Evolutionary conservation across 1,140 invertebrate species (phyloP).

Genomic region (Plectrocnemia conspersa): DNA sequence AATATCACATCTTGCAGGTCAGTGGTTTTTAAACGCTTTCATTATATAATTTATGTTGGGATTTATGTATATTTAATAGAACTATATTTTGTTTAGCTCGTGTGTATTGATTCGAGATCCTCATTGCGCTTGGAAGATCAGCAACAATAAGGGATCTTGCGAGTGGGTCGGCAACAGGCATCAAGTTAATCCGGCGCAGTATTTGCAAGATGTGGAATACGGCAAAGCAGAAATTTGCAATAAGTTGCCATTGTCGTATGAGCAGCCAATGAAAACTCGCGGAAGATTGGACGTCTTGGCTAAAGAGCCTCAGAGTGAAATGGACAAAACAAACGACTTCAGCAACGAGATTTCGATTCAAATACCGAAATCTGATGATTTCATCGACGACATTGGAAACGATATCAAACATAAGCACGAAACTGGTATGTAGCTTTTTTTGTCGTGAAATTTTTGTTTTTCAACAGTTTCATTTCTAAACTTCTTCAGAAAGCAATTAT

Average conservation of each 20-base stretch:
- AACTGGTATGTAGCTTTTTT: constrained; percentile 23
- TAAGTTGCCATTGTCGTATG: constrained; percentile 48
- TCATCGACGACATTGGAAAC: constrained; percentile 3
- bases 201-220: constrained; percentile 68
- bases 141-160: constrained; percentile 68
- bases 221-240: constrained; percentile 65
- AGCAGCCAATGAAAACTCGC: constrained; percentile 12
- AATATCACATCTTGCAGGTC: constrained; percentile 65
- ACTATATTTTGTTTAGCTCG: constrained; percentile 54
- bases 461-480: too few species aligned
- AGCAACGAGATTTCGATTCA: constrained; percentile 4
- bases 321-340: constrained; percentile 17
- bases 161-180: constrained; percentile 62
- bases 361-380: background rate
- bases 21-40: constrained; percentile 24
- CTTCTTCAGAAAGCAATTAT: constrained; percentile 4
- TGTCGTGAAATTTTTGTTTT: too few species aligned
- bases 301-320: constrained; percentile 24
- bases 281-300: constrained; percentile 24
- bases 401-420: constrained; percentile 29
- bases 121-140: constrained; percentile 93
- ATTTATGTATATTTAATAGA: constrained; percentile 10
- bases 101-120: constrained; percentile 94
- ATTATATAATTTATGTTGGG: background rate
- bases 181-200: constrained; percentile 61